These are phyloP conservation scores for Nomada goodeniana DNA, from an alignment of 2,888 invertebrate species.

Conservation along the genomic window DNA sequence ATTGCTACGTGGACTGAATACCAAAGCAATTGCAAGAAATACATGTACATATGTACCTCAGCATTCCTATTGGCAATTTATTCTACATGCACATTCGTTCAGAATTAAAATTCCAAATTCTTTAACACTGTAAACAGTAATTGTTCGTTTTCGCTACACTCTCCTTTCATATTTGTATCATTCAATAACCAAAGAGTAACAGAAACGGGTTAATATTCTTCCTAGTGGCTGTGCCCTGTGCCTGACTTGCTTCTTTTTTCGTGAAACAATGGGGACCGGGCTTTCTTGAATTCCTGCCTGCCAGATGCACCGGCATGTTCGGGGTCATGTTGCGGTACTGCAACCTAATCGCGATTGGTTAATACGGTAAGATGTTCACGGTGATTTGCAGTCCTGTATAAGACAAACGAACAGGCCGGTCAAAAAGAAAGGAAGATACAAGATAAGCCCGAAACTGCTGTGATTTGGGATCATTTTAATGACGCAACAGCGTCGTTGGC, in stretches of 20 bases:
- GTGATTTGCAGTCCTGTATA: constrained; percentile 41
- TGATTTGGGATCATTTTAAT: constrained; percentile 44
- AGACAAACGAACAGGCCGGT: constrained; percentile 14
- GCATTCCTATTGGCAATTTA: no score
- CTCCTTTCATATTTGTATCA: not conserved
- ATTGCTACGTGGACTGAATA: no score
- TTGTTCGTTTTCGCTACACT: no score
- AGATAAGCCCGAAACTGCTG: constrained; percentile 34
- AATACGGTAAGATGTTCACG: constrained; percentile 56
- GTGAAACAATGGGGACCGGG: constrained; percentile 49
- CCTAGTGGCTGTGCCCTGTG: constrained; percentile 15
- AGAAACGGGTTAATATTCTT: constrained; percentile 8
- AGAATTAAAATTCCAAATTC: no score
- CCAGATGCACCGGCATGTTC: constrained; percentile 49
- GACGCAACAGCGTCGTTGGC: constrained; percentile 42
- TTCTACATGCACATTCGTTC: no score
- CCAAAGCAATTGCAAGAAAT: no score
- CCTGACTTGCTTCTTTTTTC: constrained; percentile 6
- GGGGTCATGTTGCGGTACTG: constrained; percentile 68
- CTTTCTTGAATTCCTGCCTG: constrained; percentile 45
- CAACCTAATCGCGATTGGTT: constrained; percentile 69
- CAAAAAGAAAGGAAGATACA: constrained; percentile 29
- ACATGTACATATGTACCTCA: no score
- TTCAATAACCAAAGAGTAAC: constrained; percentile 8
- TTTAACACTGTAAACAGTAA: no score